Evolutionary conservation across 1,140 invertebrate species (phyloP).

Genomic region (Drosophila nigromelanica): DNA sequence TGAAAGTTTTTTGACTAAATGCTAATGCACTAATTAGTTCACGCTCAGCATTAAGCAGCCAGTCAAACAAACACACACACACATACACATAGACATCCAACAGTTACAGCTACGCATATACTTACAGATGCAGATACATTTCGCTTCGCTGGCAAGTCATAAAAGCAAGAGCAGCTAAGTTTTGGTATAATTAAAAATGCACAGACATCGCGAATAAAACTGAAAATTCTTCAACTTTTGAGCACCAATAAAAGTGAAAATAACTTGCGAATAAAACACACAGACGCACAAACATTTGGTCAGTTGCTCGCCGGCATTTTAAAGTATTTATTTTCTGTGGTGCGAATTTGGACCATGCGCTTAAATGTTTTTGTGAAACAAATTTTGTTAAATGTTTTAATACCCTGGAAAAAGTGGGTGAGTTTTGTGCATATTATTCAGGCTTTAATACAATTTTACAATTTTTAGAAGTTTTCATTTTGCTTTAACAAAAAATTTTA

Average conservation of each 20-base stretch:
- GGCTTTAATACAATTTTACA: no score
- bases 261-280: constrained; percentile 46
- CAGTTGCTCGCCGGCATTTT: constrained; percentile 13
- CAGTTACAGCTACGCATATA: not conserved
- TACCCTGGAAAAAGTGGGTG: no score
- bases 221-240: constrained; percentile 46
- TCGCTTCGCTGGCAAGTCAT: constrained; percentile 21
- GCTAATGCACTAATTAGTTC: constrained; percentile 77
- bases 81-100: not conserved
- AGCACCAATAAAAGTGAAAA: constrained; percentile 64
- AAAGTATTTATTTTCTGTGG: constrained; percentile 8
- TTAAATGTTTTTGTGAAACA: constrained; percentile 15
- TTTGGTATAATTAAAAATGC: constrained; percentile 66
- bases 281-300: constrained; percentile 30
- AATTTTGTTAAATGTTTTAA: not conserved
- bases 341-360: constrained; percentile 12
- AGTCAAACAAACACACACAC: not conserved
- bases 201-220: constrained; percentile 56
- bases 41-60: constrained; percentile 31
- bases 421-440: no score
- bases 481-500: no score
- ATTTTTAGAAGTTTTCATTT: no score
- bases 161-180: constrained; percentile 24
- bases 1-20: constrained; percentile 60
- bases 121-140: not conserved